Conservation (phyloP, 2,888 invertebrate species). For the Strigamia transsilvanica region DNA sequence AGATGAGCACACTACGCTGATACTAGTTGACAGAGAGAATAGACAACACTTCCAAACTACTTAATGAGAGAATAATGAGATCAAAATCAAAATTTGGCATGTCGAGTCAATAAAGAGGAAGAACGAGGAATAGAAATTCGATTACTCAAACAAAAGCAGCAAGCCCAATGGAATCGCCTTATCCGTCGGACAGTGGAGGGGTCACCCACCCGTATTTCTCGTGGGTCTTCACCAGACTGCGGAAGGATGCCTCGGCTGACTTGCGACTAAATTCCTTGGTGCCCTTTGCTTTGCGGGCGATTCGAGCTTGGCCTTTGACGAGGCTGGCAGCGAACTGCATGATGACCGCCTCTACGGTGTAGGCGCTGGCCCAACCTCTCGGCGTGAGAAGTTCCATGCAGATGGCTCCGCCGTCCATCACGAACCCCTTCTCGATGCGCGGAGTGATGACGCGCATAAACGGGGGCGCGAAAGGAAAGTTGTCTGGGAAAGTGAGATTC, state of each 20-base stretch:
- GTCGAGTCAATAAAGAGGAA: neutral
- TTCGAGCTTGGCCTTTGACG: conserved; percentile 77
- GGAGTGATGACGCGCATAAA: conserved; percentile 77
- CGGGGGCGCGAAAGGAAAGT: conserved; percentile 88
- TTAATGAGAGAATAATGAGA: neutral
- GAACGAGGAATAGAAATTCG: conserved; percentile 20
- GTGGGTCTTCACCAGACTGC: conserved; percentile 86
- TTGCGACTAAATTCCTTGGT: conserved; percentile 67
- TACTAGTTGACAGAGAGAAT: too few species aligned
- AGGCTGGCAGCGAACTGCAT: conserved; percentile 90
- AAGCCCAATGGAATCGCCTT: conserved; percentile 62
- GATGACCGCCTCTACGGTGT: conserved; percentile 85
- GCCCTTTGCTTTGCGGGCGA: conserved; percentile 77
- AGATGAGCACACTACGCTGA: neutral
- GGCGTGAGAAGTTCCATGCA: conserved; percentile 84
- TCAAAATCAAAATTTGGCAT: neutral
- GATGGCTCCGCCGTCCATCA: conserved; percentile 90
- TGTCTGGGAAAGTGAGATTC: conserved; percentile 75
- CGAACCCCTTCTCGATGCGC: conserved; percentile 80
- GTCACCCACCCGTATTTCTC: conserved; percentile 93
- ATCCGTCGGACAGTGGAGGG: conserved; percentile 84
- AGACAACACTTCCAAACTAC: neutral
- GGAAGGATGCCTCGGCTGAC: conserved; percentile 87
- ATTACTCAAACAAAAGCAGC: neutral
- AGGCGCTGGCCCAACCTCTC: conserved; percentile 84